These are phyloP conservation scores for Oxytorus armatus DNA, from an alignment of 2,888 invertebrate species.

Conservation along the genomic window DNA sequence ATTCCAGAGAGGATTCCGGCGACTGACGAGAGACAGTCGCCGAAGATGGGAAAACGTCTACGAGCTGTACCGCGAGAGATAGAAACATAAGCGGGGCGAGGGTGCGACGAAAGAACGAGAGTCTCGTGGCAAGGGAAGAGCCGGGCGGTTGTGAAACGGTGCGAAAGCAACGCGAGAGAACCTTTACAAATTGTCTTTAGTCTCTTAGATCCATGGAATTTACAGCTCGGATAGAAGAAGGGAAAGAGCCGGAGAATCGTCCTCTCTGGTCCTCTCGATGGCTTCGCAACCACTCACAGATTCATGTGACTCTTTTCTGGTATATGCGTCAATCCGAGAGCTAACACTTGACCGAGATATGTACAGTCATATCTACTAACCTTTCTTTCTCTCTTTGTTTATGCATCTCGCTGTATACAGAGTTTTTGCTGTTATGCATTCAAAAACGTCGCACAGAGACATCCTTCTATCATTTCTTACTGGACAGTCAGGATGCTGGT, in stretches of 20 bases:
- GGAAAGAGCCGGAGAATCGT: conserved; percentile 3
- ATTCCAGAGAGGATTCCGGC: conserved; percentile 39
- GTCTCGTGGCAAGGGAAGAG: conserved; percentile 5
- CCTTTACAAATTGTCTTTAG: conserved; percentile 61
- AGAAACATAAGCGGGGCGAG: conserved; percentile 12
- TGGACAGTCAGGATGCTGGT: neutral
- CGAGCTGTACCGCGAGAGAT: conserved; percentile 24
- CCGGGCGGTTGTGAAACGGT: conserved; percentile 48
- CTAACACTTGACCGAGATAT: neutral
- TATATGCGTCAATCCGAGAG: conserved; percentile 13
- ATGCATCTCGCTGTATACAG: neutral
- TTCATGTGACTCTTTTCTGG: conserved; percentile 3
- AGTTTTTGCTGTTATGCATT: conserved; percentile 13
- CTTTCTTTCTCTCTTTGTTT: conserved; percentile 1
- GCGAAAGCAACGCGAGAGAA: conserved; percentile 50
- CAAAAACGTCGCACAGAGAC: neutral
- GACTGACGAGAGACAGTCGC: conserved; percentile 5
- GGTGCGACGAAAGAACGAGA: neutral
- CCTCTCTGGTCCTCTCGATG: conserved; percentile 8
- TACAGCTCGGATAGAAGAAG: conserved; percentile 27
- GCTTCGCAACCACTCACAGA: conserved; percentile 6
- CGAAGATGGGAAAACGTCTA: conserved; percentile 1
- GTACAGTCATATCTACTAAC: conserved; percentile 16
- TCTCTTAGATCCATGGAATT: conserved; percentile 60
- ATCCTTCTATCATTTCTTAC: neutral